Base-by-base conservation (phyloP, 2,797 vertebrate genomes). In the Cyprinella venusta region DNA sequence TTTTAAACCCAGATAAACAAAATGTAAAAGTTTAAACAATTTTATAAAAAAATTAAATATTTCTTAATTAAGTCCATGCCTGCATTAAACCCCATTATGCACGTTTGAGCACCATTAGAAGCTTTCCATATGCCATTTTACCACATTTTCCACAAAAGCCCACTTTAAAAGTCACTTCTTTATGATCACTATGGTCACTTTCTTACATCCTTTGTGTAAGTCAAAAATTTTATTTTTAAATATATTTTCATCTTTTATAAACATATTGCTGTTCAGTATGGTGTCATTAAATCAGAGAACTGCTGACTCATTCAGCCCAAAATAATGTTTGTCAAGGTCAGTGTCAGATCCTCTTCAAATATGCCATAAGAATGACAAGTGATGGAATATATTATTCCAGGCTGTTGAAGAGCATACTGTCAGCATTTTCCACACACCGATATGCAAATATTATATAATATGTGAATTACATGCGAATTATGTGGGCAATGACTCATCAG, bases 261-360 rank as follows among this genome's bases (percentile, higher is more conserved):
- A 59, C 19, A 0, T 48, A 45, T 36, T n/a, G 24, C 40, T 12
- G 52, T 80, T 70, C 40, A 5, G 26, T 30, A 42, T 9, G 2
- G 24, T 33, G 26, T 50, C 54, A 71, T 72, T 63, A 81, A 63
- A 24, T 50, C 42, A 50, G 42, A 81, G 21, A 72, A 63, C 15
- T 30, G 69, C 79, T 81, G 79, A 81, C 56, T 81, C 79, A 72
- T 9, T 33, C 10, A 36, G 30, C 40, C 42, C 56, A 81, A 45
- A 72, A 72, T 71, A 81, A 19, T 5, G 21, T 36, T 33, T 56
- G 15, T 42, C 68, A 72, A 81, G 79, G 79, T 81, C 79, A 72
- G 19, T 64, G 69, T 81, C 79, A 72, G 42, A 81, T 50, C 19
- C 26, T 63, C 40, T 63, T 72, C 56, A 81, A 38, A 81, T 64